These are phyloP conservation scores for Napeogenes sylphis DNA, from an alignment of 2,888 invertebrate species.

Conservation along the genomic window DNA sequence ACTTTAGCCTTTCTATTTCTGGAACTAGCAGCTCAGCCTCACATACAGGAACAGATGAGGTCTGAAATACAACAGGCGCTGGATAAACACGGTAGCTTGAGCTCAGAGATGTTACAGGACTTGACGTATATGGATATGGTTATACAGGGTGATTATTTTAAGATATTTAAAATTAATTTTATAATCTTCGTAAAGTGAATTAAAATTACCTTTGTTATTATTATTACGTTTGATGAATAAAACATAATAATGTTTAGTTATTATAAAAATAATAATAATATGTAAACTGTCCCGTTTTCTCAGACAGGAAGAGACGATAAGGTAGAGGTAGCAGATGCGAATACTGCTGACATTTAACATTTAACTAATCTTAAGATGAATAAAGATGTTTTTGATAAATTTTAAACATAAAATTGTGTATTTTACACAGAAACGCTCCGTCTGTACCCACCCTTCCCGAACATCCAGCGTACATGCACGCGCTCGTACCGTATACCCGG, in stretches of 20 bases:
- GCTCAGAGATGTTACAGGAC: conserved; percentile 72
- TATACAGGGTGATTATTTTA: conserved; percentile 61
- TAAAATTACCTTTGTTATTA: background rate
- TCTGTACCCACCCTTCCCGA: conserved; percentile 68
- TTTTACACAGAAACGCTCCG: conserved; percentile 56
- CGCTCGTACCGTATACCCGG: conserved; percentile 60
- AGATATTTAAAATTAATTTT: too few relatives aligned
- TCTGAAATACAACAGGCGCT: conserved; percentile 64
- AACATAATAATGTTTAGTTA: too few relatives aligned
- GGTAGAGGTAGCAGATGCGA: too few relatives aligned
- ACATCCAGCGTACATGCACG: conserved; percentile 67
- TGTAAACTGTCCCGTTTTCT: too few relatives aligned
- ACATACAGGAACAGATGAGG: conserved; percentile 72
- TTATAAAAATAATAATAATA: too few relatives aligned
- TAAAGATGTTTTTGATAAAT: too few relatives aligned
- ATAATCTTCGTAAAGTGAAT: too few relatives aligned
- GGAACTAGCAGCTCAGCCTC: conserved; percentile 71
- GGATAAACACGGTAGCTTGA: conserved; percentile 56
- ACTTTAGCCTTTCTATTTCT: conserved; percentile 76
- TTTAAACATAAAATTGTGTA: too few relatives aligned
- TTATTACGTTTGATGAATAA: too few relatives aligned
- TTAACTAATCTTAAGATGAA: too few relatives aligned
- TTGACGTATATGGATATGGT: conserved; percentile 78
- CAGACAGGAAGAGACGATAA: too few relatives aligned
- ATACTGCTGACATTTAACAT: too few relatives aligned